Conservation (phyloP, 1,140 invertebrate species). For the Dendrolimus kikuchii region DNA sequence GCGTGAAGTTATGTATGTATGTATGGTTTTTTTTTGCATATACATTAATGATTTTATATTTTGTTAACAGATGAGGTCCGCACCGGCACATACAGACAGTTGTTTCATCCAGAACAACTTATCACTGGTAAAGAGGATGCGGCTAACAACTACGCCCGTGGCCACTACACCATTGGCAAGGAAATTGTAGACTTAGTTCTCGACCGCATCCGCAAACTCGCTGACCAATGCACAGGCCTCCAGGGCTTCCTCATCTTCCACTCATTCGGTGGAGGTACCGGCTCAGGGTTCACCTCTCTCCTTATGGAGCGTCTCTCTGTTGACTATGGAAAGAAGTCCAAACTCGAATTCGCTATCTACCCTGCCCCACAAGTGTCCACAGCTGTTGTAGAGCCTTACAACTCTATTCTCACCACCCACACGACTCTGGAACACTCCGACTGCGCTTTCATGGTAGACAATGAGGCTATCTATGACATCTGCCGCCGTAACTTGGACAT, state of each 20-base stretch:
- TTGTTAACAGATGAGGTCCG: slow-evolving; percentile 78
- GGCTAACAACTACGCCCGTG: slow-evolving; percentile 91
- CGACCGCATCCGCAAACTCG: slow-evolving; percentile 85
- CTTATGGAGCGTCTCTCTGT: slow-evolving; percentile 91
- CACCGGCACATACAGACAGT: slow-evolving; percentile 86
- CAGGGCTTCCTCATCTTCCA: slow-evolving; percentile 95
- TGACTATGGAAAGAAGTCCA: slow-evolving; percentile 93
- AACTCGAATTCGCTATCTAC: slow-evolving; percentile 92
- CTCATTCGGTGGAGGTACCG: slow-evolving; percentile 92
- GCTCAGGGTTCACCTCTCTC: slow-evolving; percentile 90
- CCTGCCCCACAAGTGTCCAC: slow-evolving; percentile 91
- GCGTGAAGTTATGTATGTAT: too few relatives aligned
- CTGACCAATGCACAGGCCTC: slow-evolving; percentile 90
- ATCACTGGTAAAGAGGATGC: slow-evolving; percentile 92
- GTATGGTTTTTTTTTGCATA: slow-evolving; percentile 5
- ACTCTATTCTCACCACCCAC: slow-evolving; percentile 87
- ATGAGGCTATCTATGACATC: slow-evolving; percentile 92
- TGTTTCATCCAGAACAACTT: slow-evolving; percentile 90
- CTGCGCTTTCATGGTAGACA: slow-evolving; percentile 91
- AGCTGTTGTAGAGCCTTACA: slow-evolving; percentile 94
- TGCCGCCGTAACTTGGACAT: slow-evolving; percentile 91
- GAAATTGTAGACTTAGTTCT: slow-evolving; percentile 88
- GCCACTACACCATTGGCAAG: slow-evolving; percentile 94
- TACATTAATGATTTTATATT: slow-evolving; percentile 11
- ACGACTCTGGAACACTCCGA: slow-evolving; percentile 91